Evolutionary conservation across 2,113 vertebrate genomes (phyloP).

Genomic region (Siniperca knerii): DNA sequence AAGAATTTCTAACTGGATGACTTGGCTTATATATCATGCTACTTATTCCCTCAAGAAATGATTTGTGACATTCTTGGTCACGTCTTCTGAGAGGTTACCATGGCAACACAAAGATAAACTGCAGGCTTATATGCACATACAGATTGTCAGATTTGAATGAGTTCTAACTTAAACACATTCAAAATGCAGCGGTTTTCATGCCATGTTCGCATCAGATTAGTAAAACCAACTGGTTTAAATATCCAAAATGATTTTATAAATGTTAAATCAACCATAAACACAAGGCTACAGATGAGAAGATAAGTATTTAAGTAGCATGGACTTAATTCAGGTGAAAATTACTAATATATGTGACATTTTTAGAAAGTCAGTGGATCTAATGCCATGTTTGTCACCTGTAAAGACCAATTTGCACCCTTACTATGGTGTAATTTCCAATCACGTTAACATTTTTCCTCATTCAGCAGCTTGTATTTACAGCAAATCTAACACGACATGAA

Average conservation of each 20-base stretch:
- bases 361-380: not conserved
- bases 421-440: not conserved
- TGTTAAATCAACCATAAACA: not conserved
- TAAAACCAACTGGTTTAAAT: not conserved
- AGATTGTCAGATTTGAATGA: constrained; percentile 31
- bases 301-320: too few relatives aligned
- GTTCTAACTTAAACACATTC: constrained; percentile 23
- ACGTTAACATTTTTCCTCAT: not conserved
- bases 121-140: constrained; percentile 16
- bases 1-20: not conserved
- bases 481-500: constrained; percentile 5
- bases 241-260: not conserved
- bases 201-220: constrained; percentile 32
- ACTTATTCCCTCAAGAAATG: constrained; percentile 13
- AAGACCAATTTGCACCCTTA: not conserved
- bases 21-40: not conserved
- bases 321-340: not conserved
- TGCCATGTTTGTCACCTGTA: constrained; percentile 1
- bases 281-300: not conserved
- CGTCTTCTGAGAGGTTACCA: constrained; percentile 40
- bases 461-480: not conserved
- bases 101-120: constrained; percentile 40
- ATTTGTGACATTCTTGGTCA: constrained; percentile 7
- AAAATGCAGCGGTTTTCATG: constrained; percentile 22
- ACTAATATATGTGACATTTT: too few relatives aligned